Conservation (phyloP, 1,140 invertebrate genomes). For the Sarcophaga peregrina region DNA sequence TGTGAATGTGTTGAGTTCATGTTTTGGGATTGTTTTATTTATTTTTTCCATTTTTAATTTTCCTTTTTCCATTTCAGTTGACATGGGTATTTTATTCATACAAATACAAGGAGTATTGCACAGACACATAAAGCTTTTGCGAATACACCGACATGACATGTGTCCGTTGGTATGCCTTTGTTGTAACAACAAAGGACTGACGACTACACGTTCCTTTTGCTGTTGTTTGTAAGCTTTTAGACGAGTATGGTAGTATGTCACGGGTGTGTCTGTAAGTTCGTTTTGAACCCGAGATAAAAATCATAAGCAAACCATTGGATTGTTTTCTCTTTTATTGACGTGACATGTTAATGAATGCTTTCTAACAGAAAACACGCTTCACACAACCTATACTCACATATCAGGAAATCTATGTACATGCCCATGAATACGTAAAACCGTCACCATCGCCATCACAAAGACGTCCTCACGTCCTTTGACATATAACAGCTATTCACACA, state of each 20-base stretch:
- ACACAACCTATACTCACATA: too few species aligned
- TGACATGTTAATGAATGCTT: conserved; percentile 66
- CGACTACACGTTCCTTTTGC: neutral
- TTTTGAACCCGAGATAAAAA: conserved; percentile 55
- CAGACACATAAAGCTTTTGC: neutral
- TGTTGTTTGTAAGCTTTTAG: neutral
- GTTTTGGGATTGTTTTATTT: neutral
- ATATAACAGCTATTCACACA: too few species aligned
- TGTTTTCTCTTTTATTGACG: conserved; percentile 62
- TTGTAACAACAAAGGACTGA: neutral
- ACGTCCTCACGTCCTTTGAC: neutral
- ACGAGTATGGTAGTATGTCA: neutral
- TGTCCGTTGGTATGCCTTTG: neutral
- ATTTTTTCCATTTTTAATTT: too few species aligned
- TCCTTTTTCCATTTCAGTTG: conserved; percentile 24
- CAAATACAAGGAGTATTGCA: neutral
- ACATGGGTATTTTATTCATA: conserved; percentile 26
- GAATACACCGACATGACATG: neutral
- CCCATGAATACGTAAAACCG: conserved; percentile 6
- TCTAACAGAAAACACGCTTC: conserved; percentile 25
- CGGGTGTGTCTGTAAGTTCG: neutral
- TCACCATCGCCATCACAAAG: too few species aligned
- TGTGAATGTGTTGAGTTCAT: conserved; percentile 32
- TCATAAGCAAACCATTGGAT: conserved; percentile 66
- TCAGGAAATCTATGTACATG: conserved; percentile 17